Evolutionary conservation across 2,888 invertebrate genomes (phyloP), one percentile per base, ranked within the genome.

Genomic region (Incurvaria masculella): DNA sequence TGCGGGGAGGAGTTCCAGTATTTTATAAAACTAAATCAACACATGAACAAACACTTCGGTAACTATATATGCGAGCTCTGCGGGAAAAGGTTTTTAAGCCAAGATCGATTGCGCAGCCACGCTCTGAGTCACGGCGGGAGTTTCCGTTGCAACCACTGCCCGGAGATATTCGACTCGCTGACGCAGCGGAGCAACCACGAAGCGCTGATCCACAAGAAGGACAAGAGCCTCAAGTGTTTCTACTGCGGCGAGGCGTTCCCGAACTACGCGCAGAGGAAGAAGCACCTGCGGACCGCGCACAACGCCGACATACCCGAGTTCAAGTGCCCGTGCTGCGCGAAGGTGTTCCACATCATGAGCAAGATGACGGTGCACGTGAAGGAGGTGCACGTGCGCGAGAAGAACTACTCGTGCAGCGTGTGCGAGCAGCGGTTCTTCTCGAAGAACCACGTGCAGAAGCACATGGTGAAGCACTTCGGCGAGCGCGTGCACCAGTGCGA

Each of bases 361-460:
- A 52, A 46, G 14, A 66, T 76, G 75, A 59, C 61, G 47, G 61
- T 62, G 0, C 78, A 78, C 53, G 46, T 71, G 1, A 70, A 69
- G 46, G 70, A 71, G 39, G 75, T 81, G 0, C 81, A 81, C 46
- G 59, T 75, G 0, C 63, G 64, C 2, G 78, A 76, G 56, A 74
- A 68, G 56, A 71, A 76, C 44, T 80, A 68, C 43, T 52, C 68
- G 0, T 82, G 81, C 44, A 55, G 68, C 0, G 61, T 80, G 51
- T 82, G 81, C 49, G 80, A 75, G 0, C 72, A 72, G 38, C 70
- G 66, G 47, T 82, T 82, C 53, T 81, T 79, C 46, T 79, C 79
- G 0, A 70, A 65, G 3, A 72, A 74, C 0, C 78, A 75, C 41
- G 67, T 82, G 0, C 72, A 75, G 23, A 75, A 78, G 20, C 82